Conservation (phyloP, 2,888 invertebrate genomes). For the Tubulanus polymorphus region DNA sequence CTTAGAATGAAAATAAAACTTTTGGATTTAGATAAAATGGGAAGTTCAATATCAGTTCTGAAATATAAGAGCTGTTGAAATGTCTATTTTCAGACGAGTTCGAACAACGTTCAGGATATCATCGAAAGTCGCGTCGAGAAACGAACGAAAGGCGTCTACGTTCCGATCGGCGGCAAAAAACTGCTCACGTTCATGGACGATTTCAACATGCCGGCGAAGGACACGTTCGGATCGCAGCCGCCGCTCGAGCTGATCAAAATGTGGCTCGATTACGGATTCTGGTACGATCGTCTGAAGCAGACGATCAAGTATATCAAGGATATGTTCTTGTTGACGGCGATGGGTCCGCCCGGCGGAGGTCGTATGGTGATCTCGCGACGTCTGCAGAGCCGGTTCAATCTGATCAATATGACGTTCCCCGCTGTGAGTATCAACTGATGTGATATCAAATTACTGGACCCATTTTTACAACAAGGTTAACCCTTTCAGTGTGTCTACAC, state of each 20-base stretch:
- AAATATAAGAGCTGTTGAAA: too few relatives aligned
- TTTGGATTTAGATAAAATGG: too few relatives aligned
- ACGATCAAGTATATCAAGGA: constrained; percentile 70
- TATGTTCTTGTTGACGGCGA: constrained; percentile 51
- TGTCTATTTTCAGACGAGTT: constrained; percentile 69
- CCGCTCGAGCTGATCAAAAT: constrained; percentile 78
- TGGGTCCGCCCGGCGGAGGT: constrained; percentile 55
- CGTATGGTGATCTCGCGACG: constrained; percentile 51
- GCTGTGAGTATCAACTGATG: constrained; percentile 48
- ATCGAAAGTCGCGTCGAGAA: constrained; percentile 85
- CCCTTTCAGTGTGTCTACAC: too few relatives aligned
- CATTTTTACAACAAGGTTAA: too few relatives aligned
- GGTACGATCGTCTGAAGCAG: constrained; percentile 81
- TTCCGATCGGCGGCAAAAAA: constrained; percentile 74
- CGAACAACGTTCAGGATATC: constrained; percentile 77
- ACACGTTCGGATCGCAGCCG: constrained; percentile 83
- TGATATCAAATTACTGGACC: too few relatives aligned
- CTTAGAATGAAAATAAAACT: too few relatives aligned
- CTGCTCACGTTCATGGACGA: constrained; percentile 87
- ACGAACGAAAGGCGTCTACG: constrained; percentile 77
- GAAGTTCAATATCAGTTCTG: too few relatives aligned
- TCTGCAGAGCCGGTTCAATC: constrained; percentile 53
- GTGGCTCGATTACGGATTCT: constrained; percentile 85
- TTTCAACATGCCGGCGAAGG: constrained; percentile 88
- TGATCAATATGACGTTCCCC: constrained; percentile 66